phyloP scores from a whole-genome alignment of 2,888 invertebrate species.

The Hecatera dysodea region DNA sequence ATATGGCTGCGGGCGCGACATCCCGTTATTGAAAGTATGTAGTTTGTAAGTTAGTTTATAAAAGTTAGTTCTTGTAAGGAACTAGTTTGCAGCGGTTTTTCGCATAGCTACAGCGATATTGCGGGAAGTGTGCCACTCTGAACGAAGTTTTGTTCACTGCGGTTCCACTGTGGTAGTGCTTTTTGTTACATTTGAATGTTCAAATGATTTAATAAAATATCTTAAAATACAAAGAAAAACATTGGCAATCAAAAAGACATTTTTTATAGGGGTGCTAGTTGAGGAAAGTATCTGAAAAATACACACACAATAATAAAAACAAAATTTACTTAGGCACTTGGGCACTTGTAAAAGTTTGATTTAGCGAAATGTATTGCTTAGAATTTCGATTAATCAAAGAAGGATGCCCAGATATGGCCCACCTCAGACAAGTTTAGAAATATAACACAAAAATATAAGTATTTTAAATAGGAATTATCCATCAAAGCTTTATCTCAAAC shows the following conservation, averaged over 20 bases:
- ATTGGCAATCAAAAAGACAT: background rate
- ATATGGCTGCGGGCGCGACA: slow-evolving; percentile 63
- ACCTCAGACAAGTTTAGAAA: too few relatives aligned
- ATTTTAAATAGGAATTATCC: too few relatives aligned
- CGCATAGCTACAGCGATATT: slow-evolving; percentile 33
- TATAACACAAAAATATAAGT: too few relatives aligned
- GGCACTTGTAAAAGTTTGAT: background rate
- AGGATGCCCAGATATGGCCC: too few relatives aligned
- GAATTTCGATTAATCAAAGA: slow-evolving; percentile 14
- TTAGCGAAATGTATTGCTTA: slow-evolving; percentile 2
- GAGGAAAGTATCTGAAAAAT: background rate
- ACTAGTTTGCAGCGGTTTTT: slow-evolving; percentile 55
- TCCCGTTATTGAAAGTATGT: slow-evolving; percentile 61
- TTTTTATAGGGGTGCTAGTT: background rate
- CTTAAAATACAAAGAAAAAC: background rate
- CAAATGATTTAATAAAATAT: background rate
- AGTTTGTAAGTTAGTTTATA: slow-evolving; percentile 65
- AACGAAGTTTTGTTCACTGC: slow-evolving; percentile 24
- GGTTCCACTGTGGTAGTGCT: background rate
- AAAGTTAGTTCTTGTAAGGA: slow-evolving; percentile 58
- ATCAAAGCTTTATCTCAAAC: too few relatives aligned
- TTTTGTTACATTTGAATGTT: background rate
- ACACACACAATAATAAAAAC: background rate
- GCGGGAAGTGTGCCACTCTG: slow-evolving; percentile 27
- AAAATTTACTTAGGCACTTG: background rate